Base-by-base conservation (phyloP, 2,113 vertebrate genomes). In the Riparia riparia region DNA sequence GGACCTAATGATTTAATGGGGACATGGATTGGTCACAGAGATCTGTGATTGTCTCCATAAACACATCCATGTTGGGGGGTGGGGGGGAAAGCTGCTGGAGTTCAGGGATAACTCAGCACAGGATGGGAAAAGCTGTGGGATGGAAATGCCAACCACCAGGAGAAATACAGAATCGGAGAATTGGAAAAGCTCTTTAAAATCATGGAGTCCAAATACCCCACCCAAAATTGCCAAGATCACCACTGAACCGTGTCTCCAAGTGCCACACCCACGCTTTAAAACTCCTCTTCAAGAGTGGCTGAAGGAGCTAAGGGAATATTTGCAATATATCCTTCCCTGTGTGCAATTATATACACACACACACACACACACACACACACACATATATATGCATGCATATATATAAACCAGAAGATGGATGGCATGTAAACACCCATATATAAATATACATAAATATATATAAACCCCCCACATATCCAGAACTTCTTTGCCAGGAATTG, bases 31-130 rank as follows among this genome's bases (percentile, higher is more conserved):
- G 9, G 6, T 42, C 18, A 51, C 22, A 28, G 58, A 72, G 21
- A 45, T 17, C 39, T 72, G 28, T 12, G 37, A 14, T 21, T 74
- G 42, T 49, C 24, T 29, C 72, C 47, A 31, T 7, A n/a, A 39
- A 47, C 26, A 31, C 51, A 39, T 34, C 20, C 3, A 1, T 0
- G 3, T 56, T 2, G 7, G 3, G 21, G 31, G 41, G 12, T 13
- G 13, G 22, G 15, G 51, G 37, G 37, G 9, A 37, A n/a, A 71
- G 49, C 19, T 64, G 39, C 47, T 58, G 70, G 34, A 58, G 69
- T 25, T 39, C 28, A 81, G 42, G 45, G 37, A 18, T 22, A 45
- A 42, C 42, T 51, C 24, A 14, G 61, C 50, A 54, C 6, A 25
- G 74, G 39, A 7, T 18, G 49, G 53, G 53, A 44, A 72, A 44